Evolutionary conservation across 2,113 vertebrate genomes (phyloP), one percentile per base, ranked within the genome.

Genomic region (Poeciliopsis prolifica): DNA sequence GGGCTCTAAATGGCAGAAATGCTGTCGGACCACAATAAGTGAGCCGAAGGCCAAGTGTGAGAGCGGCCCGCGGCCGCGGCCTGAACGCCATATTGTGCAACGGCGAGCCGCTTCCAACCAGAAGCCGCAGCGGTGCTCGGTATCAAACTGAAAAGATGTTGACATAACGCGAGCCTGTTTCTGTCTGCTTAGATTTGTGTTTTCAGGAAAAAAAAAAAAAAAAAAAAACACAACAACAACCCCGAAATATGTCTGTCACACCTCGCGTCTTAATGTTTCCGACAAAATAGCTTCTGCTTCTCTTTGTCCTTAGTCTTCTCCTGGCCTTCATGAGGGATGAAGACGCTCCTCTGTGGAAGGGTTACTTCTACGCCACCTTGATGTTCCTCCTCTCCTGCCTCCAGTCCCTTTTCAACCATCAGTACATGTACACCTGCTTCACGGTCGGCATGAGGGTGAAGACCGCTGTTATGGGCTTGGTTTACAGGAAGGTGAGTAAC

Each of bases 331-430:
- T 96, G 66, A 92, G 90, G 8, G 94, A 95, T 1, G 75, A 84
- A 31, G 86, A 93, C 0, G 91, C 94, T 35, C 95, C 96, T 0
- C 75, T 90, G 72, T 98, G 97, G 97, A 95, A 96, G n/a, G 97
- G 97, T 76, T 96, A 95, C 75, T 93, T 97, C 87, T 96, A 95
- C 0, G 96, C 96, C 1, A 88, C 88, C 0, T 77, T 95, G 17
- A 93, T 98, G 92, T 96, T 97, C 91, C 78, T 96, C 35, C 85
- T 96, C 0, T 96, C 95, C 70, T 97, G 95, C 70, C 93, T 98
- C 24, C 97, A 97, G 92, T 96, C 95, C 0, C 88, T 98, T n/a
- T 96, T 97, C 70, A 97, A 96, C 84, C 97, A 98, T 26, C 95
- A 95, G 61, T 94, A 95, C 37, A 96, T 98, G 96, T 98, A 97